Evolutionary conservation across 2,113 vertebrate genomes (phyloP), one percentile per base, ranked within the genome.

Genomic region (Shinisaurus crocodilurus): DNA sequence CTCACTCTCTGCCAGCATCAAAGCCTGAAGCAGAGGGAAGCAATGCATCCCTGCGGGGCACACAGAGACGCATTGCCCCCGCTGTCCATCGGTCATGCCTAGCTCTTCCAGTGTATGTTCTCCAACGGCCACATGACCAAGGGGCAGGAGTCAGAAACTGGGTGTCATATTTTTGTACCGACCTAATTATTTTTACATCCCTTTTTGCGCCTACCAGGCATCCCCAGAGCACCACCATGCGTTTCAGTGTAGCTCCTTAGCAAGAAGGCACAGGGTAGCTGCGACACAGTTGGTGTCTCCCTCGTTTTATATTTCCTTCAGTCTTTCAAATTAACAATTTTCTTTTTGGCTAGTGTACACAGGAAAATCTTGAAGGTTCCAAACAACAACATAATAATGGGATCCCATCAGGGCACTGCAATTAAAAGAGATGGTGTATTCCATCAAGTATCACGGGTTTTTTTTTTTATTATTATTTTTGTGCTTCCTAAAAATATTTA

Each of bases 371-470:
- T 45, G 29, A 90, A 82, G 63, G 23, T 63, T 82, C 16, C 54
- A 43, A 84, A 27, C 37, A 91, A 87, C 89, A 32, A 50, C 32
- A 29, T 6, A 86, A 90, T 85, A 89, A 82, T 2, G 54, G 80
- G 54, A 82, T 74, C 57, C 65, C 27, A 57, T 87, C 43, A 18
- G 40, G 12, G 29, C 69, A 70, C 37, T 45, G 81, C 86, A 88
- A 88, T 88, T 82, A 88, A 83, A 88, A 54, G 80, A 88, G 70
- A 67, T 60, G 48, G 86, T 60, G 37, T 85, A 79, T 79, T 91
- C 88, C 67, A 72, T 54, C 76, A 25, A 67, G 80, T 12, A 85
- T 93, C 67, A 25, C 32, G 45, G 48, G 9, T n/a, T 63, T 20
- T 3, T 8, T 85, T 77, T 89, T 72, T 6, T 18, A 9, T 2